Evolutionary conservation across 1,140 invertebrate genomes (phyloP).

Genomic region (Conus ventricosus): DNA sequence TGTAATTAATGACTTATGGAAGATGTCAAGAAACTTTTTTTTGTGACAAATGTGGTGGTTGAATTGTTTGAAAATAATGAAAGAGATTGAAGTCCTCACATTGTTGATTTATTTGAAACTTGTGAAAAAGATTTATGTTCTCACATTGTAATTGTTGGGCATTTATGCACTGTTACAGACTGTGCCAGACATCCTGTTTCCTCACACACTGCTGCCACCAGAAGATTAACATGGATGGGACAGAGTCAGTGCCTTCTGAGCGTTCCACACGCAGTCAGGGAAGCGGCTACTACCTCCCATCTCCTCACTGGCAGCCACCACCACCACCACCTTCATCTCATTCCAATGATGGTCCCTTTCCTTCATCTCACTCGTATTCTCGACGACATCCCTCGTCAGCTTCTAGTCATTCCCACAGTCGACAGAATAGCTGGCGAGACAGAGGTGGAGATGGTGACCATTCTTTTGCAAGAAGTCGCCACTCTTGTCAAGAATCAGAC

Average conservation of each 20-base stretch:
- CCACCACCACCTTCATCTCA: constrained; percentile 35
- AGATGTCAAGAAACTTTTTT: too few species aligned
- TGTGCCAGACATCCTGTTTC: too few species aligned
- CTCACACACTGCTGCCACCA: too few species aligned
- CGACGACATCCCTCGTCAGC: constrained; percentile 37
- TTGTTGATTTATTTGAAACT: not conserved
- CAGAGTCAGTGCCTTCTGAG: constrained; percentile 72
- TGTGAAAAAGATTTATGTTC: too few species aligned
- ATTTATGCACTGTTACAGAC: too few species aligned
- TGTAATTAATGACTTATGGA: too few species aligned
- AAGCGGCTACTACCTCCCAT: constrained; percentile 55
- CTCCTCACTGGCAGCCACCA: constrained; percentile 34
- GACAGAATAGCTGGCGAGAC: constrained; percentile 51
- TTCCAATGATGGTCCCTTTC: constrained; percentile 12
- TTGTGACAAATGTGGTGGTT: too few species aligned
- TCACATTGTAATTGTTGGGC: too few species aligned
- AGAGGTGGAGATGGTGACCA: constrained; percentile 29
- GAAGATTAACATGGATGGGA: constrained; percentile 59
- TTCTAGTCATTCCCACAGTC: constrained; percentile 44
- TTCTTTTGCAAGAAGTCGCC: constrained; percentile 49
- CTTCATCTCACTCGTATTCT: not conserved
- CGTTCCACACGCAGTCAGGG: constrained; percentile 70
- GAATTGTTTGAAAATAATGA: too few species aligned
- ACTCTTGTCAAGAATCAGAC: constrained; percentile 66
- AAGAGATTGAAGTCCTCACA: too few species aligned